Evolutionary conservation across 64 coral and sea anemone species (phyloP).

Genomic region (Anthopleura sola): DNA sequence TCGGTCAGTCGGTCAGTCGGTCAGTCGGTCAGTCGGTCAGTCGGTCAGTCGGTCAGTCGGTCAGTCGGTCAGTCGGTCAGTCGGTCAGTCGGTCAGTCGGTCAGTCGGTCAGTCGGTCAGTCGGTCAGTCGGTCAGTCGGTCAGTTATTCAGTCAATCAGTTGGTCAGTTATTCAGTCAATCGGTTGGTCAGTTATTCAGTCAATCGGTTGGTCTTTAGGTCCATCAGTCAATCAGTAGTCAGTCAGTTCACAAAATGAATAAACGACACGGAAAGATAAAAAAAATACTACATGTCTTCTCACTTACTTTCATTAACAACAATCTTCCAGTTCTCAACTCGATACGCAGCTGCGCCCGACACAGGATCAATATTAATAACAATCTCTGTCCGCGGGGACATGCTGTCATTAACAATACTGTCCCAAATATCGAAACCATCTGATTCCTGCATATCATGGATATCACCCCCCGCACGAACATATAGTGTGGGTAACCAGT

Average conservation of each 20-base stretch:
- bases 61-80: too few species aligned
- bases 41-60: too few species aligned
- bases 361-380: slow-evolving; percentile 52
- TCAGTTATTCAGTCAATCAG: too few species aligned
- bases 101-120: too few species aligned
- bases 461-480: slow-evolving; percentile 73
- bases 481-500: slow-evolving; percentile 97
- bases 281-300: too few species aligned
- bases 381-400: slow-evolving; percentile 39
- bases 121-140: too few species aligned
- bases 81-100: too few species aligned
- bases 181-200: too few species aligned
- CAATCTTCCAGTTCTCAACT: slow-evolving; percentile 47
- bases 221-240: background rate
- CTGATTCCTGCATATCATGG: slow-evolving; percentile 52
- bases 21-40: too few species aligned
- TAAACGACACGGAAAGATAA: too few species aligned
- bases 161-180: too few species aligned
- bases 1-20: background rate
- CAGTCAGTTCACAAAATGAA: background rate
- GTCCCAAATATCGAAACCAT: slow-evolving; percentile 66
- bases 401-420: background rate
- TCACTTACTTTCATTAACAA: slow-evolving; percentile 45
- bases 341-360: slow-evolving; percentile 19
- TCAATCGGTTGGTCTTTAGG: too few species aligned